Evolutionary conservation across 2,113 vertebrate genomes (phyloP).

Genomic region (Halcyon senegalensis): DNA sequence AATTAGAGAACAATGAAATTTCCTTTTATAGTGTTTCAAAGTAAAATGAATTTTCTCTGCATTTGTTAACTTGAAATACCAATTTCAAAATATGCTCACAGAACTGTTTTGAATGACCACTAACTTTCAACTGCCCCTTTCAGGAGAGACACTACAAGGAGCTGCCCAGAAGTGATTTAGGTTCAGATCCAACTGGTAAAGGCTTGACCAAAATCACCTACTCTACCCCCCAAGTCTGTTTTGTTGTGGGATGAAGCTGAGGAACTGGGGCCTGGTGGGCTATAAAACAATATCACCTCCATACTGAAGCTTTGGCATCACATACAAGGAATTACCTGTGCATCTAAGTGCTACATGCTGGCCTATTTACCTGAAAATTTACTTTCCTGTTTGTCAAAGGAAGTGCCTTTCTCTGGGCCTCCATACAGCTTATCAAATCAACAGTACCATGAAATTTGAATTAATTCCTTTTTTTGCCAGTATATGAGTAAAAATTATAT

Average conservation of each 20-base stretch:
- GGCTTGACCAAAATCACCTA: neutral
- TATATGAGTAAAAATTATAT: neutral
- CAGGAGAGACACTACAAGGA: neutral
- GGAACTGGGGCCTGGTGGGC: neutral
- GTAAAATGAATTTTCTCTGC: neutral
- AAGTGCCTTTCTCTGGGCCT: neutral
- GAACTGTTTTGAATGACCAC: neutral
- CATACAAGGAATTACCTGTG: accelerated
- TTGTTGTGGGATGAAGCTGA: neutral
- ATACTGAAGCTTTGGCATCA: neutral
- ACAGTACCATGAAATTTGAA: neutral
- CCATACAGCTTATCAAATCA: neutral
- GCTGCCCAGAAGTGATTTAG: neutral
- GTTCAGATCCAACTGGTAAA: neutral
- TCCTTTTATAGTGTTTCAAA: neutral
- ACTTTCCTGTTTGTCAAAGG: neutral
- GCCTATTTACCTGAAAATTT: neutral
- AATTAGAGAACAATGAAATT: constrained; percentile 35
- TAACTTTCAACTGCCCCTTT: neutral
- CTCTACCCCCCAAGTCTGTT: neutral
- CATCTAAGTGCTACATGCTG: neutral
- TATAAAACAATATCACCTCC: accelerated
- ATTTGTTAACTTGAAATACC: constrained; percentile 21
- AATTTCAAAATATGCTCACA: neutral
- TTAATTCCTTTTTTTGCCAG: neutral